These are phyloP conservation scores for Nibea coibor DNA, from an alignment of 2,113 vertebrate genomes.

Conservation along the genomic window DNA sequence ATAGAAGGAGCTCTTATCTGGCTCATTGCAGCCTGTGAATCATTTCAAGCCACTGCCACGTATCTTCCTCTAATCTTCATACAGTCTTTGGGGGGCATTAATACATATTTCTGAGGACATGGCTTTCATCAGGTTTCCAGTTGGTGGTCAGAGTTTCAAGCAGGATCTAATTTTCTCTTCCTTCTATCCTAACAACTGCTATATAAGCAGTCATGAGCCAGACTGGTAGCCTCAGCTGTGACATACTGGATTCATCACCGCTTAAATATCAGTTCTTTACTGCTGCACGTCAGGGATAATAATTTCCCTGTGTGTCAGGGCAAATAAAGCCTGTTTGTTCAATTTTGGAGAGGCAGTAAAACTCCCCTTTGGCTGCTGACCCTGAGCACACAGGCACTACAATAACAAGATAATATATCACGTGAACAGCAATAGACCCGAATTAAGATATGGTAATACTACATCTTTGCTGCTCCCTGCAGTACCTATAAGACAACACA, in stretches of 20 bases:
- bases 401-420: constrained; percentile 55
- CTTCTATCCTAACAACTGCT: constrained; percentile 44
- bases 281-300: constrained; percentile 78
- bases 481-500: constrained; percentile 27
- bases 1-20: constrained; percentile 60
- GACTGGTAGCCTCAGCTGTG: constrained; percentile 76
- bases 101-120: constrained; percentile 70
- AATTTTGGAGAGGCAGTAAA: constrained; percentile 69
- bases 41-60: constrained; percentile 51
- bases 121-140: constrained; percentile 70
- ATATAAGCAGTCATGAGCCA: constrained; percentile 61
- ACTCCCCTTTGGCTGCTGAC: constrained; percentile 51
- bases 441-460: constrained; percentile 33
- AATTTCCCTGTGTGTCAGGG: constrained; percentile 71
- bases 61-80: constrained; percentile 63
- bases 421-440: constrained; percentile 39
- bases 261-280: constrained; percentile 79
- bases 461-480: constrained; percentile 28
- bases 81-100: constrained; percentile 61
- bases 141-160: constrained; percentile 62
- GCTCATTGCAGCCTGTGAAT: constrained; percentile 48
- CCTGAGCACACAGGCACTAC: constrained; percentile 26
- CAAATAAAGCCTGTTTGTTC: constrained; percentile 79
- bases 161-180: constrained; percentile 71
- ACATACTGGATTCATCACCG: constrained; percentile 78